Conservation (phyloP, 1,140 invertebrate genomes). For the Nylanderia fulva region DNA sequence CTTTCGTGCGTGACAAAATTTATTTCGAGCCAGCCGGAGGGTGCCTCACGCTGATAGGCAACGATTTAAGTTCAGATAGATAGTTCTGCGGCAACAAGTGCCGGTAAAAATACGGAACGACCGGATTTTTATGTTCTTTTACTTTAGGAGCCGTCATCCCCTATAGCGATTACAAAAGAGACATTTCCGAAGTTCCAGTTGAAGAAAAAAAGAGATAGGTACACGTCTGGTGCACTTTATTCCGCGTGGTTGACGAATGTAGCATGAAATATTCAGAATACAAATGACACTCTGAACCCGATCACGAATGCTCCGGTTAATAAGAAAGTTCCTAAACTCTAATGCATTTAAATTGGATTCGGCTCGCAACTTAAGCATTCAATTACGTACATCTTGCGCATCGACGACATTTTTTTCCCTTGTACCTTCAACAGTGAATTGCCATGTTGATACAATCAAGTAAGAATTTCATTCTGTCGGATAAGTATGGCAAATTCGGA, state of each 20-base stretch:
- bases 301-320: conserved; percentile 67
- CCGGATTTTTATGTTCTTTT: conserved; percentile 22
- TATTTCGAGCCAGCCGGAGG: conserved; percentile 36
- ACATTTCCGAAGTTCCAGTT: neutral
- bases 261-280: conserved; percentile 73
- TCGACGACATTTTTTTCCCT: conserved; percentile 16
- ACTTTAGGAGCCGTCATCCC: neutral
- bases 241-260: conserved; percentile 27
- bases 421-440: neutral
- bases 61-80: conserved; percentile 54
- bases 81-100: conserved; percentile 51
- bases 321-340: conserved; percentile 73
- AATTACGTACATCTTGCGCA: conserved; percentile 59
- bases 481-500: conserved; percentile 1
- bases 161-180: conserved; percentile 25
- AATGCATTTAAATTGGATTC: conserved; percentile 73
- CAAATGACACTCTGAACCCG: conserved; percentile 62
- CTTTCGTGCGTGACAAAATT: conserved; percentile 49
- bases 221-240: neutral
- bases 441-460: neutral
- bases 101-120: conserved; percentile 23
- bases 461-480: conserved; percentile 6
- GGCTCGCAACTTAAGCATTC: conserved; percentile 57
- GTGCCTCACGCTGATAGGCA: conserved; percentile 46
- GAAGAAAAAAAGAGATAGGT: conserved; percentile 9